Evolutionary conservation across 2,888 invertebrate species (phyloP).

Genomic region (Acholoe squamosa): DNA sequence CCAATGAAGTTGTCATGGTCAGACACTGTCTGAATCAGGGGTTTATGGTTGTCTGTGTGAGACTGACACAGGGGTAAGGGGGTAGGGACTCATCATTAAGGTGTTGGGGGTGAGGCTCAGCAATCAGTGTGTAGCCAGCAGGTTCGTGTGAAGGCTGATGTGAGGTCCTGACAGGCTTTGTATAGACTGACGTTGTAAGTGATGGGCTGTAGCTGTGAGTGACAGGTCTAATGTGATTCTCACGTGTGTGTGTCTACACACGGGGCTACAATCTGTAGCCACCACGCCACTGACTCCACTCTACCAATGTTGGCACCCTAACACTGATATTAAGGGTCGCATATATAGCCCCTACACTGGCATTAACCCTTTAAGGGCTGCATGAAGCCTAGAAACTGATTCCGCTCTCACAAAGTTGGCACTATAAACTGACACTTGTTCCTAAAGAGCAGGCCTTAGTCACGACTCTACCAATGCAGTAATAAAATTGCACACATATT

Average conservation of each 20-base stretch:
- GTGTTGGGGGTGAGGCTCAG: too few species aligned
- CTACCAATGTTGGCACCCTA: neutral
- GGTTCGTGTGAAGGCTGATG: neutral
- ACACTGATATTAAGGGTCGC: too few species aligned
- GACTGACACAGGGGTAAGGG: neutral
- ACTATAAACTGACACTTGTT: too few species aligned
- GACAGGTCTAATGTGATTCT: constrained; percentile 41
- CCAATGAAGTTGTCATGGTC: neutral
- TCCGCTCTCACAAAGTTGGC: too few species aligned
- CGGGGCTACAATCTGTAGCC: neutral
- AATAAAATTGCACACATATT: too few species aligned
- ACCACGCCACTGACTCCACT: neutral
- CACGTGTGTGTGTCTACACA: constrained; percentile 10
- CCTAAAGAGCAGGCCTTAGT: too few species aligned
- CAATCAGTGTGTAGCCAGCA: neutral
- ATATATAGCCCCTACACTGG: too few species aligned
- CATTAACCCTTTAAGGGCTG: too few species aligned
- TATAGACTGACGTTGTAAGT: neutral
- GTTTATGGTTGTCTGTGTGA: neutral
- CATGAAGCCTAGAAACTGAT: too few species aligned
- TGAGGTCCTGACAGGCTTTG: neutral
- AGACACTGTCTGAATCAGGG: too few species aligned
- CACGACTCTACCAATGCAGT: too few species aligned
- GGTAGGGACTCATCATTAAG: neutral
- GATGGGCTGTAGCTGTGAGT: neutral